Base-by-base conservation (phyloP, 2,888 invertebrate species). In the Uropetala carovei region DNA sequence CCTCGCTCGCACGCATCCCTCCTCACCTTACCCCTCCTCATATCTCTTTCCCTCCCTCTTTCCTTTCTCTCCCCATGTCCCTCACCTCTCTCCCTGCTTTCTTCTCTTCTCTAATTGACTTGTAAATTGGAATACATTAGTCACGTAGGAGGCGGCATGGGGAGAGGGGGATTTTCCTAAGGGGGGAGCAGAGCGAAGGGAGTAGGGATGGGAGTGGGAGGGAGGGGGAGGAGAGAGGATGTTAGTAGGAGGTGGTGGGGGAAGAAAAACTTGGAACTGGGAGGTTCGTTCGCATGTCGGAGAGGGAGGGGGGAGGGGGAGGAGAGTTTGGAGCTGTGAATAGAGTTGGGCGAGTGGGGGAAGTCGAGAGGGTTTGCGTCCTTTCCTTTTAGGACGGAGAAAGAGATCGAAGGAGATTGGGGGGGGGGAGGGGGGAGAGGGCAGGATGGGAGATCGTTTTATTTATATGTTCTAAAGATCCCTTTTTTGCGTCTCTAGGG, bases 101-200 rank as follows among this genome's bases (percentile, higher is more conserved):
- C 85, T 85, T 58, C 58, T 85, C 57, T 58, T 58, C 58, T 85
- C 85, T 85, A 85, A 85, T 85, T 85, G 85, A 85, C 85, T 85
- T 85, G 85, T 85, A 85, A 85, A 85, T 85, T 85, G 85, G 85
- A 85, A 85, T 85, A 59, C 85, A 85, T 85, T 85, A 85, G 85
- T 85, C 85, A 85, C 85, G 85, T 85, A 59, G 85, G 22, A 59
- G 58, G 58, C 27, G 14, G 57, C 13, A 22, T 18, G 13, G 85
- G 27, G 57, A n/a, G 59, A 27, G 57, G 57, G 58, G 27, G 22
- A 10, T 10, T 22, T 11, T 30, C 9, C 81, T 22, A 8, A 27
- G n/a, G 81, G 81, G 22, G 81, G 22, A n/a, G 30, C 81, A 2
- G 8, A 22, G 22, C 81, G 22, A 81, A 30, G 22, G 81, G 22